phyloP scores from a whole-genome alignment of 1,140 invertebrate genomes.

The Drosophila setifemur region DNA sequence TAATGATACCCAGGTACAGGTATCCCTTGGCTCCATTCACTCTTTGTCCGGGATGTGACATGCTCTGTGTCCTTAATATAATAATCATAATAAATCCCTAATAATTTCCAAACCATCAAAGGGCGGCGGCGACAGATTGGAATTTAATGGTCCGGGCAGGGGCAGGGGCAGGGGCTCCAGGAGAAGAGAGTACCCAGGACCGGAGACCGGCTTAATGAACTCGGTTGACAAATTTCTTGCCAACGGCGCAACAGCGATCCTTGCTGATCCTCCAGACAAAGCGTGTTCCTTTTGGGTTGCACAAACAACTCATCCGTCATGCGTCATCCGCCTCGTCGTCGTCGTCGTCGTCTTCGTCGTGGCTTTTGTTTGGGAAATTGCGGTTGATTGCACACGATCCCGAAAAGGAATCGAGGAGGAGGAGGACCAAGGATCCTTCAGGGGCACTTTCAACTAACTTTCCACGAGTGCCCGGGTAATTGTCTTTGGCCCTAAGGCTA shows the following conservation, averaged over 20 bases:
- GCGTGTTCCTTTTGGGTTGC: conserved; percentile 70
- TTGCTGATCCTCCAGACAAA: conserved; percentile 64
- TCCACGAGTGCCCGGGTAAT: conserved; percentile 57
- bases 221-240: conserved; percentile 71
- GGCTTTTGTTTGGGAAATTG: conserved; percentile 66
- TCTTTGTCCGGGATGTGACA: conserved; percentile 15
- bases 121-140: conserved; percentile 68
- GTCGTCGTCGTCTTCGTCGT: neutral
- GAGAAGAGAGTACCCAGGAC: too few relatives aligned
- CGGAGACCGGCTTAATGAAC: conserved; percentile 63
- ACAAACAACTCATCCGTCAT: conserved; percentile 66
- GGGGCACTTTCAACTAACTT: conserved; percentile 64
- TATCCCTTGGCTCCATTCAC: conserved; percentile 22
- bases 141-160: conserved; percentile 67
- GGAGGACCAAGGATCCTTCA: conserved; percentile 12
- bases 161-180: neutral
- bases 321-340: conserved; percentile 2
- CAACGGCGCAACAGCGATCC: conserved; percentile 36
- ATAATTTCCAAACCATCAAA: conserved; percentile 79
- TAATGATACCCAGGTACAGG: conserved; percentile 47
- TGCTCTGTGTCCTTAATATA: conserved; percentile 71
- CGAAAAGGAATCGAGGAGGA: conserved; percentile 15
- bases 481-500: conserved; percentile 45
- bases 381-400: conserved; percentile 81
- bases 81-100: conserved; percentile 82